Percentiles rank a stretch among this genome's conserved stretches.
phyloP scores from a whole-genome alignment of 2,113 vertebrate species.

The Phoenicopterus ruber region DNA sequence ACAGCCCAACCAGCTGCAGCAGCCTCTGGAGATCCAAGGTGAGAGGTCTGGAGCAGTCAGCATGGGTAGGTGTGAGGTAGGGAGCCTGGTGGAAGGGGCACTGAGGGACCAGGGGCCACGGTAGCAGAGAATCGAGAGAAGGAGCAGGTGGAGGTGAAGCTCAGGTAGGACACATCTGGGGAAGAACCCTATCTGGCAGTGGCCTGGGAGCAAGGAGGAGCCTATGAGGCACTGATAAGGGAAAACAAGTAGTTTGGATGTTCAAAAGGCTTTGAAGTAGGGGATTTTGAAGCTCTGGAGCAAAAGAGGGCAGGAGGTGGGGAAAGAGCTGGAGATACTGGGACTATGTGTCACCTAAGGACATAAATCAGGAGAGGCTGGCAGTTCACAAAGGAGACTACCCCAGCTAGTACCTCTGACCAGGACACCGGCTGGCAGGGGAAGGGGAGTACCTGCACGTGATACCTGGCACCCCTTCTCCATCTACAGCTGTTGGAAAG shows the following conservation, averaged over 20 bases:
- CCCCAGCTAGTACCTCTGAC: not conserved
- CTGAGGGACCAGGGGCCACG: too few species aligned
- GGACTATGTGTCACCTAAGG: not conserved
- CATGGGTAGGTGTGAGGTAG: fast-evolving
- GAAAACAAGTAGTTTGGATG: not conserved
- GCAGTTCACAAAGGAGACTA: not conserved
- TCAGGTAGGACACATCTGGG: not conserved
- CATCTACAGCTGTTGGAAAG: not conserved
- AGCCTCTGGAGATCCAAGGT: not conserved
- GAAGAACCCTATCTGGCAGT: not conserved
- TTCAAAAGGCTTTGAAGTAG: not conserved
- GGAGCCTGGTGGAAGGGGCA: not conserved
- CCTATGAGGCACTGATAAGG: not conserved
- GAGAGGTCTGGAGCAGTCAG: not conserved
- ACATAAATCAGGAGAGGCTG: not conserved
- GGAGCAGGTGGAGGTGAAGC: fast-evolving
- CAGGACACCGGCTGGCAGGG: not conserved
- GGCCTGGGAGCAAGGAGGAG: not conserved
- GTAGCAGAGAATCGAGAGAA: not conserved
- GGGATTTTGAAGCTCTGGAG: not conserved
- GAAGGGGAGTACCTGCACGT: not conserved
- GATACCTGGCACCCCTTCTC: not conserved
- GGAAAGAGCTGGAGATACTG: not conserved
- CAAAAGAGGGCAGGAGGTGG: not conserved
- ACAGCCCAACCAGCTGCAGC: not conserved